These are phyloP conservation scores for Thera obeliscata DNA, from an alignment of 2,888 invertebrate species.

Conservation along the genomic window DNA sequence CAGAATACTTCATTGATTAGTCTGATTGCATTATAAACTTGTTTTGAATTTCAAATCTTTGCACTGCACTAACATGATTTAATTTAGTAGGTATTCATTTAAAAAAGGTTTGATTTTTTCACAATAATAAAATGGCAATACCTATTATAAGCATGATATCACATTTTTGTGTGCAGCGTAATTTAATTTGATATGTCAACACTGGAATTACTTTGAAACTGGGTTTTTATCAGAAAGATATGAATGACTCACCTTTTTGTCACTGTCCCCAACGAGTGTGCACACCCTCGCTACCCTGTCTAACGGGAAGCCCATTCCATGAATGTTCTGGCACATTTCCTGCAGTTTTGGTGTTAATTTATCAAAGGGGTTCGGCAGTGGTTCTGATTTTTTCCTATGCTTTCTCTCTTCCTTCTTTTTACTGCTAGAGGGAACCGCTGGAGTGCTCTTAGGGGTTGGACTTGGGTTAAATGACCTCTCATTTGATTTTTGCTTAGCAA, in stretches of 20 bases:
- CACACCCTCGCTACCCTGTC: constrained; percentile 92
- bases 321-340: constrained; percentile 88
- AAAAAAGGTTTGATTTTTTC: too few species aligned
- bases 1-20: not conserved
- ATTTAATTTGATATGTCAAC: not conserved
- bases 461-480: constrained; percentile 82
- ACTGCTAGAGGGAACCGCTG: constrained; percentile 54
- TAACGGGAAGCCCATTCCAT: constrained; percentile 94
- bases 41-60: too few species aligned
- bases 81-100: too few species aligned
- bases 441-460: constrained; percentile 68
- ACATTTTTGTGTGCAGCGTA: too few species aligned
- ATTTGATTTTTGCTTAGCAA: constrained; percentile 79
- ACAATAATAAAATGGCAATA: too few species aligned
- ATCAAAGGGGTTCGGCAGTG: constrained; percentile 71
- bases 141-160: too few species aligned
- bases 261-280: constrained; percentile 89
- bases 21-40: too few species aligned
- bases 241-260: constrained; percentile 89
- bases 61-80: too few species aligned
- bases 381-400: constrained; percentile 60
- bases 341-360: constrained; percentile 83
- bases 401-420: constrained; percentile 54
- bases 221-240: not conserved
- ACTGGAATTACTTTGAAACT: not conserved